Percentiles rank a stretch among this genome's conserved stretches.
phyloP scores from a whole-genome alignment of 2,113 vertebrate species.

The Zosterops japonicus region DNA sequence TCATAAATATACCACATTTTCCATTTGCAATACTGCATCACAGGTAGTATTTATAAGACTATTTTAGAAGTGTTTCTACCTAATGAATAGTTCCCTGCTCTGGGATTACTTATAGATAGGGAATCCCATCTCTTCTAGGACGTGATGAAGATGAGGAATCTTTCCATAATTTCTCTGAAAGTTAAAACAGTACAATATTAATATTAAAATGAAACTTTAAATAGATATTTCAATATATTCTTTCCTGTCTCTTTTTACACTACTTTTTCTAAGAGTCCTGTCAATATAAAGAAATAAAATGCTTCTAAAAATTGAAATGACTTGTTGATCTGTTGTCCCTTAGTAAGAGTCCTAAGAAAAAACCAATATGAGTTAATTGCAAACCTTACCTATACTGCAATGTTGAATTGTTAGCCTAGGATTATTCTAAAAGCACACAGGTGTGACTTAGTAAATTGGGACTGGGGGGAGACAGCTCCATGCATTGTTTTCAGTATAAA shows the following conservation, averaged over 20 bases:
- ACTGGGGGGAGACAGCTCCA: background rate
- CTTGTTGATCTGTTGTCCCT: background rate
- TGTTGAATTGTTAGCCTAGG: background rate
- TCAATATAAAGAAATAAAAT: background rate
- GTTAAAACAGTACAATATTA: background rate
- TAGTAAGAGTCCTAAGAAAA: background rate
- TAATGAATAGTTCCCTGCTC: background rate
- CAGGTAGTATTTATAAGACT: background rate
- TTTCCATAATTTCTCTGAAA: conserved; percentile 23
- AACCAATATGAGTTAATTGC: background rate
- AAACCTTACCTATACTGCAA: background rate
- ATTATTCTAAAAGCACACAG: background rate
- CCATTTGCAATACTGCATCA: background rate
- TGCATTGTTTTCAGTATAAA: background rate
- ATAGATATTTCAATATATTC: background rate
- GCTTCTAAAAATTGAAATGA: background rate
- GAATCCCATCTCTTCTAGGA: background rate
- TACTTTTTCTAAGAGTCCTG: background rate
- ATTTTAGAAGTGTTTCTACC: background rate
- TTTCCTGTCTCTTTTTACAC: background rate
- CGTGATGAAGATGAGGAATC: background rate
- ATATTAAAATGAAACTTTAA: background rate
- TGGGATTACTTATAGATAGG: background rate
- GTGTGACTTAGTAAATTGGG: background rate
- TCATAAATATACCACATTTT: background rate